Base-by-base conservation (phyloP, 2,888 invertebrate genomes). In the Minunthozetes semirufus region DNA sequence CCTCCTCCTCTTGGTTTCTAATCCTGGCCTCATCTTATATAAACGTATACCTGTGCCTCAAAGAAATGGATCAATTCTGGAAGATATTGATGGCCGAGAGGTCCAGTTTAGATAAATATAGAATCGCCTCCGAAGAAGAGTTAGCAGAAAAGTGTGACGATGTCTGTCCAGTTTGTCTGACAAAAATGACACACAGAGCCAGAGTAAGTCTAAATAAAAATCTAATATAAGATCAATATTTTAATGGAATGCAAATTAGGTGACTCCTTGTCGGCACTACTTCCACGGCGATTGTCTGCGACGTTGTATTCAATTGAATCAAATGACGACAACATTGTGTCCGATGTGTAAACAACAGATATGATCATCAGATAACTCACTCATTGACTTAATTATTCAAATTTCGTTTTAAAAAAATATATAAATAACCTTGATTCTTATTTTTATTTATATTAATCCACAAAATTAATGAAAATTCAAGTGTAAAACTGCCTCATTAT, bases 271-370 rank as follows among this genome's bases (percentile, higher is more conserved):
- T 81, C 89, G 89, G 72, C 91, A 91, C 81, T 86, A 89, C 81
- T 91, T 91, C 83, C 91, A 91, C 81, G 89, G 89, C 0, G 89
- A 89, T 81, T 91, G 91, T 81, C 84, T 91, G 27, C 84, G 90
- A 76, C 86, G 87, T 78, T 91, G 90, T 80, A 85, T 91, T n/a
- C 38, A 68, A 46, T 33, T 29, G 5, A 68, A 29, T 22, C 68
- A 42, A 19, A 25, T 88, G 22, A 22, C 27, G 25, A 4, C 19
- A 19, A 22, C 59, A 78, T 86, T 87, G 77, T 91, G 91, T 80
- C 91, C 91, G 0, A 88, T 91, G 81, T 91, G 91, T 82, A 89
- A 91, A 79, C 78, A 78, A 75, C 70, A 75, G 19, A 33, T 78
- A 13, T 78, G 74, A 73, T 70, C 15, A 17, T n/a, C n/a, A n/a